These are phyloP conservation scores for Cloeon dipterum DNA, from an alignment of 2,888 invertebrate species.

Conservation along the genomic window DNA sequence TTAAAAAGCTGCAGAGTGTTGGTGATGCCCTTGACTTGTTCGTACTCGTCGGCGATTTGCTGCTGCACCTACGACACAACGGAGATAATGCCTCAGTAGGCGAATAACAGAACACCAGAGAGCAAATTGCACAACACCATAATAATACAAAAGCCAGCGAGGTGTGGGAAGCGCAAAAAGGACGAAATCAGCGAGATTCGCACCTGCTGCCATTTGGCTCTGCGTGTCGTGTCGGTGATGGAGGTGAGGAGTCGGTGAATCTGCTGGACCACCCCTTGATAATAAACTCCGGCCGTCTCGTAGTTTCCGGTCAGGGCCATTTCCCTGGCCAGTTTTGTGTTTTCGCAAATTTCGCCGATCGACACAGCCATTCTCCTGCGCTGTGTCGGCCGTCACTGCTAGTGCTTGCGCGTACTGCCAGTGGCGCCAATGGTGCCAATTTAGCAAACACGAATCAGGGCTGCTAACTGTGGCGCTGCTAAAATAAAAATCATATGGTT, in stretches of 20 bases:
- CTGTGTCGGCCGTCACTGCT: too few species aligned
- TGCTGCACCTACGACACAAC: slow-evolving; percentile 44
- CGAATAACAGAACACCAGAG: too few species aligned
- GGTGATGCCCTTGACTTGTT: slow-evolving; percentile 65
- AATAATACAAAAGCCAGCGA: background rate
- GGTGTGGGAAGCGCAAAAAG: too few species aligned
- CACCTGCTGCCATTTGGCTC: slow-evolving; percentile 81
- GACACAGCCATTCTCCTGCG: slow-evolving; percentile 86
- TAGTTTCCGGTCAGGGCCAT: slow-evolving; percentile 90
- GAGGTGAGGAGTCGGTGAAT: slow-evolving; percentile 61
- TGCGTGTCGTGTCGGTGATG: slow-evolving; percentile 56
- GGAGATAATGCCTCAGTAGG: too few species aligned
- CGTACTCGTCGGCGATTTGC: slow-evolving; percentile 72
- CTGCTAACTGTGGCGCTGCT: too few species aligned
- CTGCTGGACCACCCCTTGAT: slow-evolving; percentile 80
- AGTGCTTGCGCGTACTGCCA: too few species aligned
- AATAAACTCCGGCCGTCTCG: slow-evolving; percentile 81
- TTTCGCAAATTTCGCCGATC: slow-evolving; percentile 80
- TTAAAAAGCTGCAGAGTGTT: slow-evolving; percentile 54
- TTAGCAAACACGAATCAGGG: too few species aligned
- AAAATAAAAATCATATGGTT: too few species aligned
- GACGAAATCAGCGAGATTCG: slow-evolving; percentile 14
- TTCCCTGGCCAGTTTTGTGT: slow-evolving; percentile 84
- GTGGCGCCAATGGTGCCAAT: too few species aligned
- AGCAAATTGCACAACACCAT: too few species aligned